A percentile compares a stretch with the other conserved stretches of the same genome.
Conservation (phyloP, 1,140 invertebrate genomes). For the Eueides isabella region DNA sequence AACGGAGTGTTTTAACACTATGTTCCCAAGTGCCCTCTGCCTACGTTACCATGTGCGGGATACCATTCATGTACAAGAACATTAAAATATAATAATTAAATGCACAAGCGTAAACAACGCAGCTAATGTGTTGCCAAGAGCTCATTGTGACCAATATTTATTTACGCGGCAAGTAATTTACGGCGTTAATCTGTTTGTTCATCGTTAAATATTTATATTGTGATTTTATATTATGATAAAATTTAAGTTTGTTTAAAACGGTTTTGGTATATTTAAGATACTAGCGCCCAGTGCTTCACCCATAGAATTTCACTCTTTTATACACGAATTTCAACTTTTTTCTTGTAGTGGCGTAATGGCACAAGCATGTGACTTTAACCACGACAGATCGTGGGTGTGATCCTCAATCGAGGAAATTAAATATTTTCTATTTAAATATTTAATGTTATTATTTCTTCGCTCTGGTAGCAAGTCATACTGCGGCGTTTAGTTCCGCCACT, state of each 20-base stretch:
- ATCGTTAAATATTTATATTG: conserved; percentile 3
- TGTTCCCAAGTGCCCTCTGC: neutral
- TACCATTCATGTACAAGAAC: too few relatives aligned
- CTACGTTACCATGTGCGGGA: neutral
- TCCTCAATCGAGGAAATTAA: too few relatives aligned
- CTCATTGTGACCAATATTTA: conserved; percentile 11
- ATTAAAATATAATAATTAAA: neutral
- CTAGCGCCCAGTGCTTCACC: too few relatives aligned
- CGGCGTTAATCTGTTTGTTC: neutral
- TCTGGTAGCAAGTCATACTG: too few relatives aligned
- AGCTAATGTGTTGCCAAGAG: neutral
- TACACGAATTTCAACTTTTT: too few relatives aligned
- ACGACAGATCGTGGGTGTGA: too few relatives aligned
- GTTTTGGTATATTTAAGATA: neutral
- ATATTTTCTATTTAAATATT: too few relatives aligned
- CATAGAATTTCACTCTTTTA: too few relatives aligned
- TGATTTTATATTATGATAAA: neutral
- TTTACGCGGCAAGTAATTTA: neutral
- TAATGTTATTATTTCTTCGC: too few relatives aligned
- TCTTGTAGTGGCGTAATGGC: too few relatives aligned
- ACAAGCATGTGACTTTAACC: too few relatives aligned
- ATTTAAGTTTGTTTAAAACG: conserved; percentile 1
- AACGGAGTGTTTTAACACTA: neutral
- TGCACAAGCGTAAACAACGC: neutral
- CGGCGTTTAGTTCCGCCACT: too few relatives aligned